phyloP scores from a whole-genome alignment of 2,797 vertebrate genomes.

The Tympanoctomys barrerae region DNA sequence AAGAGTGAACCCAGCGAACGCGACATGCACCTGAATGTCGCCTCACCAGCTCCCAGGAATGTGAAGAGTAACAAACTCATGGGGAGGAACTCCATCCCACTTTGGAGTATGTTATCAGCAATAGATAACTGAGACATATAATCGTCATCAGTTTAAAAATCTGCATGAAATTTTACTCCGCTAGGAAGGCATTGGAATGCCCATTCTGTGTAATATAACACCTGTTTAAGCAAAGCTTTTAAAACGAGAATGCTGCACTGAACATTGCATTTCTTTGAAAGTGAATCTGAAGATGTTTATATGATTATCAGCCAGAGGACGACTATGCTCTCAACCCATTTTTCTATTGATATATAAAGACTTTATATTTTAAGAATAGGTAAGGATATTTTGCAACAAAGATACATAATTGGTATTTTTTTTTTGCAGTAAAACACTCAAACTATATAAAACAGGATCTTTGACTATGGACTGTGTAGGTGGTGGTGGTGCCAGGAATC shows the following conservation, averaged over 20 bases:
- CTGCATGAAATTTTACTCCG: not conserved
- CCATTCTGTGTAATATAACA: not conserved
- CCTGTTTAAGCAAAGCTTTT: not conserved
- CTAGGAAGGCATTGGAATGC: not conserved
- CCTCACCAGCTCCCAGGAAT: not conserved
- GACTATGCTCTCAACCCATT: not conserved
- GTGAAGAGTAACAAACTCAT: not conserved
- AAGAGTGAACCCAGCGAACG: not conserved
- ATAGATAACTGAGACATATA: not conserved
- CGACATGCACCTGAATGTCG: not conserved
- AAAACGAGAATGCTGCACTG: not conserved
- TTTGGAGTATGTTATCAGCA: slow-evolving; percentile 8
- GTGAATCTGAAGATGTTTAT: slow-evolving; percentile 1
- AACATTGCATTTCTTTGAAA: slow-evolving; percentile 49
- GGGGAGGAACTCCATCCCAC: not conserved
- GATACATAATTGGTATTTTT: not conserved
- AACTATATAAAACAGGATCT: not conserved
- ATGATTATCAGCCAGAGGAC: not conserved
- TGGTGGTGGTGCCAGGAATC: not conserved
- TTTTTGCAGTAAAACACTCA: slow-evolving; percentile 27
- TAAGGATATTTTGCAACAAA: slow-evolving; percentile 8
- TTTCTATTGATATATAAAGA: slow-evolving; percentile 31
- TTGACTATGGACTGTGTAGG: not conserved
- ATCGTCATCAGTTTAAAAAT: not conserved
- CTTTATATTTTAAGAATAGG: not conserved